Conservation (phyloP, 2,113 vertebrate species). For the Bos indicus region DNA sequence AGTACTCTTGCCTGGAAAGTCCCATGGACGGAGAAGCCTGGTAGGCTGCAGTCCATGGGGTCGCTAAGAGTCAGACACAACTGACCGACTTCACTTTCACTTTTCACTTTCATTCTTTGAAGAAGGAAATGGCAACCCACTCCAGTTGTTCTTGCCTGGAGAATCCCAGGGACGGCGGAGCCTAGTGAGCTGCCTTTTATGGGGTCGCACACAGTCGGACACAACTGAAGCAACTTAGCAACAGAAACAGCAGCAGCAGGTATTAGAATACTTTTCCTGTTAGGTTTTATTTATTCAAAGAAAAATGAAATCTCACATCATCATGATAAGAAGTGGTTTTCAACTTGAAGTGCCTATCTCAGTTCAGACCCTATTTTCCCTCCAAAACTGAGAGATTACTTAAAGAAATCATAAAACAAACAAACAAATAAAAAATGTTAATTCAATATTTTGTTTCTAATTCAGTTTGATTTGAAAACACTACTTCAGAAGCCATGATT, state of each 20-base stretch:
- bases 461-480: not conserved
- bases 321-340: not conserved
- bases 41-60: too few species aligned
- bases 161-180: accelerated
- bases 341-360: not conserved
- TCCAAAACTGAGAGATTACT: not conserved
- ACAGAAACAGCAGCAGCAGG: too few species aligned
- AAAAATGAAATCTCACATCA: not conserved
- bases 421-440: not conserved
- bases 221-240: too few species aligned
- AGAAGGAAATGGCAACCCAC: too few species aligned
- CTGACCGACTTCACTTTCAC: too few species aligned
- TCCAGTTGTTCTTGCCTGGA: too few species aligned
- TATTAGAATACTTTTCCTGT: not conserved
- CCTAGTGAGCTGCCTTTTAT: too few species aligned
- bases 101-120: too few species aligned
- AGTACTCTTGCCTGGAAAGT: too few species aligned
- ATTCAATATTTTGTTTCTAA: not conserved
- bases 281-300: not conserved
- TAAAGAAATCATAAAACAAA: not conserved
- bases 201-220: too few species aligned
- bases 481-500: not conserved
- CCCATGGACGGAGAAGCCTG: too few species aligned
- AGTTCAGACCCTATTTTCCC: not conserved
- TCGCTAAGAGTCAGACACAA: accelerated